Conservation (phyloP, 2,888 invertebrate genomes). For the Rutpela maculata region DNA sequence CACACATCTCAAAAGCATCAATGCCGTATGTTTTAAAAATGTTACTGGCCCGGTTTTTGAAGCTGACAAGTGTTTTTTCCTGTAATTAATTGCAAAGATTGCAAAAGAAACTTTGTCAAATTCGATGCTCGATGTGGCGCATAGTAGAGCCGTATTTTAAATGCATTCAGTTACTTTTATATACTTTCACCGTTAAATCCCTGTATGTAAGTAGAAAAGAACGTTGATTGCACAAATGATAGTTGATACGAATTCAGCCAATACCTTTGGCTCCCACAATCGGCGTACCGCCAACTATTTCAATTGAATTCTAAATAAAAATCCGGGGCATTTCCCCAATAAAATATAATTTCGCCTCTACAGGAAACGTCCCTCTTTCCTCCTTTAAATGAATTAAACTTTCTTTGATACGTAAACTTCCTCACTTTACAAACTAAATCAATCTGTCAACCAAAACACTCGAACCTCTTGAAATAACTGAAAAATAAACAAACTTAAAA, state of each 20-base stretch:
- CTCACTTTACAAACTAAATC: slow-evolving; percentile 32
- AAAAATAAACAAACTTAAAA: slow-evolving; percentile 29
- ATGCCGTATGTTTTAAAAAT: too few relatives aligned
- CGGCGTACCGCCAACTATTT: not conserved
- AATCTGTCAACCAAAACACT: slow-evolving; percentile 31
- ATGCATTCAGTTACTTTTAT: not conserved
- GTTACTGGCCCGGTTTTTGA: too few relatives aligned
- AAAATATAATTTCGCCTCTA: not conserved
- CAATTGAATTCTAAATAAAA: slow-evolving; percentile 7
- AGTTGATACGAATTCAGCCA: not conserved
- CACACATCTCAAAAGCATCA: too few relatives aligned
- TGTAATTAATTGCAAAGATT: too few relatives aligned
- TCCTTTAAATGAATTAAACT: slow-evolving; percentile 15
- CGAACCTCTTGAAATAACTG: slow-evolving; percentile 10
- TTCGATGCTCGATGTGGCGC: too few relatives aligned
- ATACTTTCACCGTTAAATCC: not conserved
- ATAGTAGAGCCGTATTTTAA: too few relatives aligned
- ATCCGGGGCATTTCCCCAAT: not conserved
- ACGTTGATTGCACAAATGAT: not conserved
- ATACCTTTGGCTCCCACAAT: not conserved
- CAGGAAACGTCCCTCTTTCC: slow-evolving; percentile 8
- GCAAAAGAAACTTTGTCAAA: too few relatives aligned
- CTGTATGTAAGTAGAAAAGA: not conserved
- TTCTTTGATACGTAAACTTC: slow-evolving; percentile 16
- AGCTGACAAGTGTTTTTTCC: too few relatives aligned